Base-by-base conservation (phyloP, 2,113 vertebrate species). In the Echinops telfairi region DNA sequence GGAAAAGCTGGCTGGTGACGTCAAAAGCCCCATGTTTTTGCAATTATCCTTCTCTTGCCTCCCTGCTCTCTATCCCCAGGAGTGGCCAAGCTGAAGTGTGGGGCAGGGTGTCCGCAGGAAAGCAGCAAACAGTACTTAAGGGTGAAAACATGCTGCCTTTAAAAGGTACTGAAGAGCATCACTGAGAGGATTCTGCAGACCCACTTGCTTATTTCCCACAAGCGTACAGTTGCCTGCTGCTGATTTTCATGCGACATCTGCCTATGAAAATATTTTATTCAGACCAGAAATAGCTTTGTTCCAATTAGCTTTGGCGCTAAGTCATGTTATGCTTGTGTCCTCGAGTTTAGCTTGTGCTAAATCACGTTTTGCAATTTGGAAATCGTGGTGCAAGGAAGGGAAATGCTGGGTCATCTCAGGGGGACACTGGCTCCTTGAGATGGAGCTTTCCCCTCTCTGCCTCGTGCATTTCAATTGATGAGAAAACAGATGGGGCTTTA, bases 1-100 rank as follows among this genome's bases (percentile, higher is more conserved):
- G 88, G 88, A 1, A 78, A 86, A 80, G 90, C 92, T 47, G 71
- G 17, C 53, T 70, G 80, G 60, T 47, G 88, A 93, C 95, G 38
- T 79, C 64, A 17, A 73, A 90, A 76, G 60, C 68, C 3, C 86
- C 96, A 94, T 47, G 53, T 94, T 97, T 97, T 97, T 96, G 83
- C 92, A 97, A 96, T 97, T 97, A 95, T 94, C 86, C 88, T 58
- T 60, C 31, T 29, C 82, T 68, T 27, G 33, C 25, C 9, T 23
- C 79, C 86, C 68, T 76, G n/a, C 58, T 27, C 1, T 40, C 43
- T 66, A 53, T 15, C 38, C 8, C 14, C 62, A 11, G 1, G 66
- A 73, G 57, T 0, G 20, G 3, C 43, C 38, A 78, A 87, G 83
- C 79, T 85, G 76, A 84, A 88, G 78, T 1, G 2, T 43, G 16